Base-by-base conservation (phyloP, 1,140 invertebrate species). In the Sinella curviseta region DNA sequence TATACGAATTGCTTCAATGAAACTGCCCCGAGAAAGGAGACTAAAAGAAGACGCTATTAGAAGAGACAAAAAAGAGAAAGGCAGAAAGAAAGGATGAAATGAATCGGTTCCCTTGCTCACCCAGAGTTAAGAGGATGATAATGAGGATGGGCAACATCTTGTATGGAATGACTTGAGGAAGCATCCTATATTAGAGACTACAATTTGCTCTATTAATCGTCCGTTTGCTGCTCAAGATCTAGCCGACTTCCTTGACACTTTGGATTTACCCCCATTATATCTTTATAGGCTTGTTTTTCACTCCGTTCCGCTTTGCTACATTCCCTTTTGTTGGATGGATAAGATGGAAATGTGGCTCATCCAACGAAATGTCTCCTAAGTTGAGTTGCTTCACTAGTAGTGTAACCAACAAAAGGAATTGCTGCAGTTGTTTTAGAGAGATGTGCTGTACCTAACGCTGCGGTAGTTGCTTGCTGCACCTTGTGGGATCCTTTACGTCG, bases 101-200 rank as follows among this genome's bases (percentile, higher is more conserved):
- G n/a, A 60, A 60, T 60, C 55, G 55, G 55, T 60, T 60, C n/a
- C 39, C 20, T 48, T 48, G 39, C 65, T 70, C 30, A 70, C 65
- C 65, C 30, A 70, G n/a, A 70, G 65, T 70, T 70, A 70, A 70
- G 31, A 70, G 65, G 65, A 70, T 70, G 65, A 70, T 70, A 70
- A 70, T 70, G 31, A 70, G 65, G 31, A 70, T 17, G 65, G 65
- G 65, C 65, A 70, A 30, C 65, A 70, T 70, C 65, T 70, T 70
- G 65, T 31, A 33, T 33, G 65, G 30, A 70, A 60, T 33, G 65
- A 14, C 31, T 70, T 30, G 2, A 30, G 26, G 24, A 70, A 70
- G 65, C 30, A 3, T 70, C 31, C 65, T 31, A 70, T 12, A 70
- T 31, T 2, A 70, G 65, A 70, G 26, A 33, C 14, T 30, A 24